These are phyloP conservation scores for Calephelis virginiensis DNA, from an alignment of 1,140 invertebrate genomes.

Conservation along the genomic window DNA sequence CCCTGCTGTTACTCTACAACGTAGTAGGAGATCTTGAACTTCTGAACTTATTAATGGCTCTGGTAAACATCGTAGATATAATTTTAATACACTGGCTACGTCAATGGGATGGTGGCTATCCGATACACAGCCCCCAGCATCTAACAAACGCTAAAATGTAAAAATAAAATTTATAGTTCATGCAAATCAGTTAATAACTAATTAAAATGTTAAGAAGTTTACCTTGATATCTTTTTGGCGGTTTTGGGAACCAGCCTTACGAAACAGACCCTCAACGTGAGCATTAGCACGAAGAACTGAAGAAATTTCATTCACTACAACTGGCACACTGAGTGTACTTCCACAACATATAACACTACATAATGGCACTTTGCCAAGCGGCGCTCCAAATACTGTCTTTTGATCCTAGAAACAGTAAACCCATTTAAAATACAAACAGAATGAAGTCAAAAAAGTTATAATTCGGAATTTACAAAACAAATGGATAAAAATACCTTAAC, in stretches of 20 bases:
- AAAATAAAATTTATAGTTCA: slow-evolving; percentile 4
- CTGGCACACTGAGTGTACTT: slow-evolving; percentile 84
- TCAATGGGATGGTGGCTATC: slow-evolving; percentile 87
- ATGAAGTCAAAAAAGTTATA: neutral
- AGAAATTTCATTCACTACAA: slow-evolving; percentile 86
- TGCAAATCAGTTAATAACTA: neutral
- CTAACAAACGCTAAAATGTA: slow-evolving; percentile 79
- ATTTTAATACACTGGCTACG: slow-evolving; percentile 89
- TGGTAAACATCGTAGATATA: slow-evolving; percentile 89
- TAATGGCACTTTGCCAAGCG: slow-evolving; percentile 78
- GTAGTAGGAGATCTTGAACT: slow-evolving; percentile 86
- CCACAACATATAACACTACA: slow-evolving; percentile 80
- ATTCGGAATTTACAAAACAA: no score
- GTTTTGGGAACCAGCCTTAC: slow-evolving; percentile 89
- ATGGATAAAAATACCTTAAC: slow-evolving; percentile 62
- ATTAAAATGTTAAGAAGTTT: slow-evolving; percentile 29
- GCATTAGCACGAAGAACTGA: slow-evolving; percentile 83
- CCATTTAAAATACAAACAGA: slow-evolving; percentile 17
- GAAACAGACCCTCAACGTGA: slow-evolving; percentile 88
- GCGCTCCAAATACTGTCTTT: slow-evolving; percentile 82
- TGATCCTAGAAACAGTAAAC: slow-evolving; percentile 49
- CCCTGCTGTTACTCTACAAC: slow-evolving; percentile 79
- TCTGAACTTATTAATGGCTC: slow-evolving; percentile 86
- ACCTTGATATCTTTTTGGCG: slow-evolving; percentile 90
- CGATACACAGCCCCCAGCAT: slow-evolving; percentile 81